These are phyloP conservation scores for Smutsia gigantea DNA, from an alignment of 2,797 vertebrate species.

Conservation along the genomic window DNA sequence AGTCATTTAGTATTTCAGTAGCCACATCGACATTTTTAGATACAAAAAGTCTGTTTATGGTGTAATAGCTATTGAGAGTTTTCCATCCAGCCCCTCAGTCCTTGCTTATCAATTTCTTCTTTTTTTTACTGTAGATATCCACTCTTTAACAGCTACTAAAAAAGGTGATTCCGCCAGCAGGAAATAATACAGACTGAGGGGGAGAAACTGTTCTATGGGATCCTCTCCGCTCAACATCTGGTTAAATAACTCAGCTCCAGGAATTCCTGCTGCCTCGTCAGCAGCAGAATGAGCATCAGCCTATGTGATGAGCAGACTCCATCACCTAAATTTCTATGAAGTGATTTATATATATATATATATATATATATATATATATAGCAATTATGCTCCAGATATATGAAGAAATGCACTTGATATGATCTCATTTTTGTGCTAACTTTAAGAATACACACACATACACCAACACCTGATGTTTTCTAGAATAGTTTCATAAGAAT, in stretches of 20 bases:
- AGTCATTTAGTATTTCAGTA: background rate
- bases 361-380: background rate
- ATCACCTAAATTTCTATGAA: background rate
- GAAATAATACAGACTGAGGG: background rate
- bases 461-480: background rate
- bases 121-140: background rate
- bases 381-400: background rate
- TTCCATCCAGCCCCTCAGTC: background rate
- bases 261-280: background rate
- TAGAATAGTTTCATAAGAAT: background rate
- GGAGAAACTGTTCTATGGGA: background rate
- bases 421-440: background rate
- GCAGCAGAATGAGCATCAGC: background rate
- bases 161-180: background rate
- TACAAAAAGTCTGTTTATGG: background rate
- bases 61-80: background rate
- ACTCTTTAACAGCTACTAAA: slow-evolving; percentile 36
- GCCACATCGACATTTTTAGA: background rate
- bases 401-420: background rate
- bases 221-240: background rate
- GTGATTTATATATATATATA: background rate
- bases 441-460: background rate
- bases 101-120: background rate
- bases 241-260: background rate
- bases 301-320: background rate